A percentile compares a stretch with the other conserved stretches of the same genome.
phyloP scores from a whole-genome alignment of 2,888 invertebrate species.

The Melikaiella ostensackeni region DNA sequence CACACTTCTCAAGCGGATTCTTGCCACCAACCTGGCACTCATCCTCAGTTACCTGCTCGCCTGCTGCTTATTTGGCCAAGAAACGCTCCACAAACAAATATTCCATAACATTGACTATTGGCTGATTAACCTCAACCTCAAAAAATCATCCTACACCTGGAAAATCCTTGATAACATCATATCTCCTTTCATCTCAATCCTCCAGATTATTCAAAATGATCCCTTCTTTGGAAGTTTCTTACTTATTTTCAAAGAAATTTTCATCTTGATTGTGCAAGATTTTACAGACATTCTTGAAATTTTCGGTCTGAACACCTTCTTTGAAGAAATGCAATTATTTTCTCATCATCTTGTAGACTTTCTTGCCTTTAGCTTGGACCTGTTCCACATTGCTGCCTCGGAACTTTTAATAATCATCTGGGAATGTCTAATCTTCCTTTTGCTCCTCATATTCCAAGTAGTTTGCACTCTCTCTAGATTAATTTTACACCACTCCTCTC shows the following conservation, averaged over 20 bases:
- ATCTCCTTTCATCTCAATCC: neutral
- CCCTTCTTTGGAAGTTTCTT: neutral
- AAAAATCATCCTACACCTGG: neutral
- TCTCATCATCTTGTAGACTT: too few relatives aligned
- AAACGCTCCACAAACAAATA: neutral
- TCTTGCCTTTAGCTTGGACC: neutral
- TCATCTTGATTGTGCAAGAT: neutral
- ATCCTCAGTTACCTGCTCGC: neutral
- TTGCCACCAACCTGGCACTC: slow-evolving; percentile 30
- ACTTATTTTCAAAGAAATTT: neutral
- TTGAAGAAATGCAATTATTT: neutral
- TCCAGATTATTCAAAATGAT: neutral
- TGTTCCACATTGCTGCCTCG: neutral
- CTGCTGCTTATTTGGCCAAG: slow-evolving; percentile 13
- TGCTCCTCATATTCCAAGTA: neutral
- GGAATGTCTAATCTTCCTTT: neutral
- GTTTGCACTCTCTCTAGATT: neutral
- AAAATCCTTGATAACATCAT: neutral
- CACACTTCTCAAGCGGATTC: slow-evolving; percentile 47
- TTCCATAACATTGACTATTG: neutral
- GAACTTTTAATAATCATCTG: neutral
- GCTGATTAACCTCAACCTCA: neutral
- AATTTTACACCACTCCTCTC: neutral
- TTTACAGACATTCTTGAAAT: neutral
- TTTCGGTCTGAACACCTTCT: neutral